Evolutionary conservation across 2,113 vertebrate species (phyloP), one percentile per base, ranked within the genome.

Genomic region (Microtus pennsylvanicus): DNA sequence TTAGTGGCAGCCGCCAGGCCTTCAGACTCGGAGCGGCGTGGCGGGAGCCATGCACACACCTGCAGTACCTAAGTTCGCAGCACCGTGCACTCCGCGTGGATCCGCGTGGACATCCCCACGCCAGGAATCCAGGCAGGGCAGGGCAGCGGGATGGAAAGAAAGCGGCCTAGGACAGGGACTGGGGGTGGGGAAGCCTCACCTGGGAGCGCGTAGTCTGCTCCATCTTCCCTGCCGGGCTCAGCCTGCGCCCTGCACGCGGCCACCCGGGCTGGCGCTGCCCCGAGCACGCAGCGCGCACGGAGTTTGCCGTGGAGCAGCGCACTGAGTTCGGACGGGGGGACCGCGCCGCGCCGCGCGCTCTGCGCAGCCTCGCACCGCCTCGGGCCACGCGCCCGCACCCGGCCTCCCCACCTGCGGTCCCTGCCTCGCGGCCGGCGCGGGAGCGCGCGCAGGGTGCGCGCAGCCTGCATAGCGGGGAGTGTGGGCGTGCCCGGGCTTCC

Each of bases 181-280:
- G 17, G 22, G 8, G 47, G 16, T 8, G n/a, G 58, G 12, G 19
- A 87, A 93, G 81, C 77, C 97, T 97, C 94, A 98, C 97, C 97
- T 97, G 93, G 35, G 93, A 69, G 77, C 97, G 16, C 45, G 94
- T 91, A 47, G 94, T 95, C 96, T 94, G 3, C 78, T 93, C 97
- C 97, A 98, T 98, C 92, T 96, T 94, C 89, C 94, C 28, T 30
- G 35, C 4, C 3, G 0, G 63, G 63, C 11, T 55, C 74, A 30
- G 94, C 89, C 83, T 89, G 67, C 74, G 58, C 83, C 72, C 24
- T n/a, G 83, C 92, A 90, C 91, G 93, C 93, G 55, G 93, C 93
- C 90, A 17, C 86, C 1, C 58, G 65, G 67, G 82, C 82, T 1
- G 52, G 82, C 87, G 87, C 55, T 35, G 89, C 93, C 28, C 77